Evolutionary conservation across 1,140 invertebrate genomes (phyloP).

Genomic region (Heliconius congener): DNA sequence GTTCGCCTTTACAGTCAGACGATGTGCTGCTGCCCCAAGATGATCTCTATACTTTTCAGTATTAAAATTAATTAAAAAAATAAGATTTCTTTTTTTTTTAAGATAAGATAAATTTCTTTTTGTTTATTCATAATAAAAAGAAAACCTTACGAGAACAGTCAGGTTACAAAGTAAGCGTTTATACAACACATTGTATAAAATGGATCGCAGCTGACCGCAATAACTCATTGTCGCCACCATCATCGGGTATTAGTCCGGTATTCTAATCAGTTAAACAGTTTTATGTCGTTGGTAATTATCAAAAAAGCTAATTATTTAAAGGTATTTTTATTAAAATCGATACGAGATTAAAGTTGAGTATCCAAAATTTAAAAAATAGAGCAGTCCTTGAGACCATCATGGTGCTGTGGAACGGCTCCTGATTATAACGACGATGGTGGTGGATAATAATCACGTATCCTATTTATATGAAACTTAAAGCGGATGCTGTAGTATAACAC

Average conservation of each 20-base stretch:
- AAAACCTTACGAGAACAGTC: neutral
- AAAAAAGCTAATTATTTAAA: neutral
- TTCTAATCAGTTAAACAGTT: neutral
- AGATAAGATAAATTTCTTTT: neutral
- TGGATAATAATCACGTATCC: too few species aligned
- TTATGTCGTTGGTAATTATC: neutral
- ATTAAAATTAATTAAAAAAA: neutral
- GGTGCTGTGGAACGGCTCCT: too few species aligned
- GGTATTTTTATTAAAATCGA: too few species aligned
- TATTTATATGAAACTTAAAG: too few species aligned
- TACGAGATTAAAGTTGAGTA: too few species aligned
- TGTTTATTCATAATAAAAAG: neutral
- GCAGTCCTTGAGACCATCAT: too few species aligned
- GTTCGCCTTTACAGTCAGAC: too few species aligned
- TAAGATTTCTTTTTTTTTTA: neutral
- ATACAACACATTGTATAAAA: constrained; percentile 4
- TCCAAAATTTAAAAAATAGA: too few species aligned
- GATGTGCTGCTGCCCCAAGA: too few species aligned
- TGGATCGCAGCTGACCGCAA: constrained; percentile 18
- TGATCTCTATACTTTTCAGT: too few species aligned
- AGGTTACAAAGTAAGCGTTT: neutral
- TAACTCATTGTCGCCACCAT: constrained; percentile 12
- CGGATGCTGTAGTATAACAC: too few species aligned
- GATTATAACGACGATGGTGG: too few species aligned
- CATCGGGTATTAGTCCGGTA: constrained; percentile 8